These are phyloP conservation scores for Aurelia aurita complex sp. Pacific DNA, from an alignment of 30 jellyfish, hydroid and myxozoan genomes.

Conservation along the genomic window DNA sequence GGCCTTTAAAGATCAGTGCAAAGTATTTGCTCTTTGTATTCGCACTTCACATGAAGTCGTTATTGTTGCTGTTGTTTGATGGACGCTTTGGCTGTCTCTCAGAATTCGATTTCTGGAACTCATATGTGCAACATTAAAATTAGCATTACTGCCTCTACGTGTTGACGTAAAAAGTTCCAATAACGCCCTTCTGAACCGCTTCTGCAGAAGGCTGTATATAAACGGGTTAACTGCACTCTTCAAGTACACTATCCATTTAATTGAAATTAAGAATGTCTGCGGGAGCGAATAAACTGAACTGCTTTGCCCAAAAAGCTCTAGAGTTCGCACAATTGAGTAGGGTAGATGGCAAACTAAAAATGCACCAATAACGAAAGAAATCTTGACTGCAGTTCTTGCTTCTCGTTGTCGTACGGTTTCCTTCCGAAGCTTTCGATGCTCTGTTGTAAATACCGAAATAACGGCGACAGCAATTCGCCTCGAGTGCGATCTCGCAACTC, in stretches of 20 bases:
- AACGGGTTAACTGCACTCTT: constrained; percentile 86
- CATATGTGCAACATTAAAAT: constrained; percentile 4
- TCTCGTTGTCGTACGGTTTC: constrained; percentile 86
- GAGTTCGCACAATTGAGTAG: constrained; percentile 64
- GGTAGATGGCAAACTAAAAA: constrained; percentile 82
- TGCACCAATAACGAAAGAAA: constrained; percentile 81
- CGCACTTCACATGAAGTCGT: not conserved
- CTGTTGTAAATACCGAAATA: constrained; percentile 49
- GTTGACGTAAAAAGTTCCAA: constrained; percentile 37
- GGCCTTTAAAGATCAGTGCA: not conserved
- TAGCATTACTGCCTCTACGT: constrained; percentile 14
- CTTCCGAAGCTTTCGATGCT: constrained; percentile 51
- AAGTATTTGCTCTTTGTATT: not conserved
- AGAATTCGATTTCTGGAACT: constrained; percentile 23
- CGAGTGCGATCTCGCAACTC: constrained; percentile 86
- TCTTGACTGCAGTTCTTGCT: constrained; percentile 78
- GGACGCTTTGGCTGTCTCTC: constrained; percentile 52
- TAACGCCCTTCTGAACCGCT: constrained; percentile 78
- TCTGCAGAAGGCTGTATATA: constrained; percentile 73
- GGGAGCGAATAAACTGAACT: constrained; percentile 42
- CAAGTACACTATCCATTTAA: constrained; percentile 81
- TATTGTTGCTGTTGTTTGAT: not conserved
- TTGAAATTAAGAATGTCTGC: constrained; percentile 33
- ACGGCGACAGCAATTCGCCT: constrained; percentile 83
- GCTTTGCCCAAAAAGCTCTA: constrained; percentile 44